Percentiles rank a stretch among this genome's conserved stretches.
These are phyloP conservation scores for Oxygymnocypris stewartii DNA, from an alignment of 2,113 vertebrate genomes.

Conservation along the genomic window DNA sequence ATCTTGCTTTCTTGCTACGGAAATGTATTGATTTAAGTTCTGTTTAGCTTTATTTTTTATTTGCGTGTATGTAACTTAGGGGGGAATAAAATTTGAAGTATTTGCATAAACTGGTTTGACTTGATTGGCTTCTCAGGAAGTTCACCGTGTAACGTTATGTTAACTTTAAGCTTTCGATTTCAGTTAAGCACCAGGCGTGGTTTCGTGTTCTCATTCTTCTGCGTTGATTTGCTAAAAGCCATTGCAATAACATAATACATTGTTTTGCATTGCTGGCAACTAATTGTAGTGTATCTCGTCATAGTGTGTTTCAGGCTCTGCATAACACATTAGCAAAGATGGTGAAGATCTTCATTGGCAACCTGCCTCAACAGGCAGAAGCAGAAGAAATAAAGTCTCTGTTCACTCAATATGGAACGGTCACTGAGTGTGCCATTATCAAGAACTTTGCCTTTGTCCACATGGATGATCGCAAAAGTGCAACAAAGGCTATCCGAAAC, in stretches of 20 bases:
- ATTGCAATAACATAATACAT: neutral
- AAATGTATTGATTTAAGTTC: neutral
- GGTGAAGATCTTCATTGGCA: constrained; percentile 84
- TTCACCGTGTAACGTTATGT: neutral
- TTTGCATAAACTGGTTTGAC: constrained; percentile 30
- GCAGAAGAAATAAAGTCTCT: constrained; percentile 76
- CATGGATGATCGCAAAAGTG: constrained; percentile 79
- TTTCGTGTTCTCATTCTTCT: neutral
- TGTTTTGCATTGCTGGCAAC: neutral
- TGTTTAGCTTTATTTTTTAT: neutral
- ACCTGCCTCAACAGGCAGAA: constrained; percentile 73
- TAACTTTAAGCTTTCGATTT: constrained; percentile 1
- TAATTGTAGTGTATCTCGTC: neutral
- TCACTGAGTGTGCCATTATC: constrained; percentile 80
- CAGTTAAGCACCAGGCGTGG: neutral
- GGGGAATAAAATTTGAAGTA: neutral
- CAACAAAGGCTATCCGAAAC: constrained; percentile 77
- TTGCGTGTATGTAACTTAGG: neutral
- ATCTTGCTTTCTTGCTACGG: neutral
- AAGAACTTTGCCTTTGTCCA: constrained; percentile 84
- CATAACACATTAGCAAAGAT: constrained; percentile 58
- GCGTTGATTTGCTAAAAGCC: neutral
- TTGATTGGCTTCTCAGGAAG: neutral
- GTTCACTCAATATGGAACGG: constrained; percentile 73
- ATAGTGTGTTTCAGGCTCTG: constrained; percentile 41